Evolutionary conservation across 2,113 vertebrate species (phyloP).

Genomic region (Zosterops japonicus): DNA sequence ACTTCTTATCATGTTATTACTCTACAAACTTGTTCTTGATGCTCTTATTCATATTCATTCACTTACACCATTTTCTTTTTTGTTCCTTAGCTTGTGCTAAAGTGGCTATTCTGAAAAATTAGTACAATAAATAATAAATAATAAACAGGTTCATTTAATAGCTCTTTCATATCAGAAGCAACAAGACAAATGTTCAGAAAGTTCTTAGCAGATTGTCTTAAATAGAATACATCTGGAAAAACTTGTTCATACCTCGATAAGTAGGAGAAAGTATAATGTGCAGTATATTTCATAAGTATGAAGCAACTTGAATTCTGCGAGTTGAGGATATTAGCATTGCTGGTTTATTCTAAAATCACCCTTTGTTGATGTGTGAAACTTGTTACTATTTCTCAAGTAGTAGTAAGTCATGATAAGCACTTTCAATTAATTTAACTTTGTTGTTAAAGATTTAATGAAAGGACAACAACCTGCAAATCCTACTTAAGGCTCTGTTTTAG

Average conservation of each 20-base stretch:
- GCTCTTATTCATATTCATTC: neutral
- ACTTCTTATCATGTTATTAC: neutral
- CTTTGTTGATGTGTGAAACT: neutral
- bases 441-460: neutral
- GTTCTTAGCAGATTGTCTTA: neutral
- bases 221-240: neutral
- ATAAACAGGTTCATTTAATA: neutral
- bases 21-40: neutral
- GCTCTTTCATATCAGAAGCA: neutral
- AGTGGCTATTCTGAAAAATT: neutral
- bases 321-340: neutral
- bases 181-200: neutral
- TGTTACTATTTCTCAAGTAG: neutral
- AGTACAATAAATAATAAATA: neutral
- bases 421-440: neutral
- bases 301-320: neutral
- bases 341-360: neutral
- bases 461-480: neutral
- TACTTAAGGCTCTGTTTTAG: neutral
- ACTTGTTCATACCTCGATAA: neutral
- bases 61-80: neutral
- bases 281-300: neutral
- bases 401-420: neutral
- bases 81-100: neutral
- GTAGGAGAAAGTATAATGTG: neutral